phyloP scores from a whole-genome alignment of 2,888 invertebrate genomes.

The Orthonychiurus folsomi region DNA sequence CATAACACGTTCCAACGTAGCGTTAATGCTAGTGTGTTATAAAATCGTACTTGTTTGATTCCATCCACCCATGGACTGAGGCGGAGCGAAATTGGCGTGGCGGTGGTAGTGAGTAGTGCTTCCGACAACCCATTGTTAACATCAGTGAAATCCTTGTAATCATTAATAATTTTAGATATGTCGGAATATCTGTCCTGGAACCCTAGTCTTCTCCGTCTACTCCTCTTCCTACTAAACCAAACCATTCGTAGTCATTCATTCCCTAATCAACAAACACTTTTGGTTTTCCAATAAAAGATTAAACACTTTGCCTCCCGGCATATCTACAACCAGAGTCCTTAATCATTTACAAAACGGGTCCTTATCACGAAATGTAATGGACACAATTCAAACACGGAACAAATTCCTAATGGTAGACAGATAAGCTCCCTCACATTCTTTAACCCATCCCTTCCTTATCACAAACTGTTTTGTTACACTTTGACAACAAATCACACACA shows the following conservation, averaged over 20 bases:
- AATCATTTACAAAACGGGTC: too few species aligned
- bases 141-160: neutral
- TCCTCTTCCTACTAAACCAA: neutral
- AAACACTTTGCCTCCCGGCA: neutral
- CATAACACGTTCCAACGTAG: too few species aligned
- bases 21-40: too few species aligned
- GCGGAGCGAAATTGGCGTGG: neutral
- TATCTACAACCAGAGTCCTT: neutral
- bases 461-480: too few species aligned
- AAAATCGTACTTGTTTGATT: neutral
- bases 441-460: too few species aligned
- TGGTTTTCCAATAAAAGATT: neutral
- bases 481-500: too few species aligned
- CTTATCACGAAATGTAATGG: too few species aligned
- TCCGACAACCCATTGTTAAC: slow-evolving; percentile 1
- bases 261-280: neutral
- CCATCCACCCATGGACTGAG: neutral
- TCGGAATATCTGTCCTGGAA: neutral
- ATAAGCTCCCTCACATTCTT: too few species aligned
- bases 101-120: neutral
- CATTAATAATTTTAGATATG: neutral
- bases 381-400: too few species aligned
- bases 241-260: neutral
- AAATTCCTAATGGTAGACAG: too few species aligned
- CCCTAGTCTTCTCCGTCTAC: neutral